phyloP scores from a whole-genome alignment of 2,888 invertebrate genomes.

The Tanytarsus gracilentus region DNA sequence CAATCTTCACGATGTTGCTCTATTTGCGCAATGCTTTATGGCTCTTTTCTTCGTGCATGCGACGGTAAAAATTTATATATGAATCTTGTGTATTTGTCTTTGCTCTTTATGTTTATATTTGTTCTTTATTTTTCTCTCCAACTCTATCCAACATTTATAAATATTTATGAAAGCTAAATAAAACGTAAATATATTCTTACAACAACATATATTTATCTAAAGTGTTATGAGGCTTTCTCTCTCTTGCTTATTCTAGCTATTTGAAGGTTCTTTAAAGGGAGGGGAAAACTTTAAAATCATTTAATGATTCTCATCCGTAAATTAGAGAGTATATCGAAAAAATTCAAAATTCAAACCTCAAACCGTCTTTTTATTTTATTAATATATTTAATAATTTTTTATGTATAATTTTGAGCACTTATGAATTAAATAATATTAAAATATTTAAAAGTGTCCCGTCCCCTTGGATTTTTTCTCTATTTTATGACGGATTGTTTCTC shows the following conservation, averaged over 20 bases:
- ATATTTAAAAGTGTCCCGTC: too few species aligned
- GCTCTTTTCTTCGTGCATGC: too few species aligned
- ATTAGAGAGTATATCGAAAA: too few species aligned
- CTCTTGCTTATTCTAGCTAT: background rate
- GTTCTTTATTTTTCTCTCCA: too few species aligned
- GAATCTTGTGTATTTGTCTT: background rate
- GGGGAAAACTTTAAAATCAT: background rate
- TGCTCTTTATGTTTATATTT: background rate
- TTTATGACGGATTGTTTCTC: background rate
- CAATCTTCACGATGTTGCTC: conserved; percentile 13
- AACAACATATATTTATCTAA: conserved; percentile 1
- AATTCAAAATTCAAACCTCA: too few species aligned
- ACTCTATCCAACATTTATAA: conserved; percentile 14
- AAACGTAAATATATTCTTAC: background rate
- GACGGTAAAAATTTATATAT: background rate
- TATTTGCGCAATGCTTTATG: conserved; percentile 4
- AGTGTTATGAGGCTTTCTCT: background rate
- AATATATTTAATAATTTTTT: too few species aligned
- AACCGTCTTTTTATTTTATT: too few species aligned
- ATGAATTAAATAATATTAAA: too few species aligned
- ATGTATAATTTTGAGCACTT: too few species aligned
- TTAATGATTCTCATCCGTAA: background rate
- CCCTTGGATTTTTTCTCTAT: too few species aligned
- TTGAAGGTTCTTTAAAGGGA: background rate
- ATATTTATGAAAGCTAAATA: conserved; percentile 23